Conservation (phyloP, 2,113 vertebrate genomes). For the Nymphicus hollandicus region DNA sequence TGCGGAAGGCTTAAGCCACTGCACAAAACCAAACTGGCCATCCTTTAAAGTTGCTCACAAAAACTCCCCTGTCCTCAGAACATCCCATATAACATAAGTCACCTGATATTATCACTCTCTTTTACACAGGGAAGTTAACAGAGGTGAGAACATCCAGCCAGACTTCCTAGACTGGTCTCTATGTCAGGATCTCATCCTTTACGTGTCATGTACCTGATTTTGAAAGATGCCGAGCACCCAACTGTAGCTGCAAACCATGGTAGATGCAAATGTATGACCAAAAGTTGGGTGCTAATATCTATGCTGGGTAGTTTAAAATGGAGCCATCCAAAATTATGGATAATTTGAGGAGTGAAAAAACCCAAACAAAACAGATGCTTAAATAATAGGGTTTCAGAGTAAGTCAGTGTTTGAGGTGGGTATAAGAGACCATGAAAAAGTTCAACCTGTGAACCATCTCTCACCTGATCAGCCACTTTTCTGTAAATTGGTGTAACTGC, state of each 20-base stretch:
- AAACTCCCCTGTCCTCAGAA: background rate
- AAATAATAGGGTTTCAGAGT: background rate
- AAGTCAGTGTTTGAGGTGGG: background rate
- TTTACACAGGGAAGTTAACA: background rate
- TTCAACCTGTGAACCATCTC: background rate
- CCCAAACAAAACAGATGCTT: background rate
- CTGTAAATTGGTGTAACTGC: background rate
- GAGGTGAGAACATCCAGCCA: background rate
- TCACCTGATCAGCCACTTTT: background rate
- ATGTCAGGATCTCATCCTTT: background rate
- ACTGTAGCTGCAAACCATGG: background rate
- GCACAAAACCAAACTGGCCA: background rate
- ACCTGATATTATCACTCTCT: background rate
- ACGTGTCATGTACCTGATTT: background rate
- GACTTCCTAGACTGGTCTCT: background rate
- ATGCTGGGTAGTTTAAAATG: background rate
- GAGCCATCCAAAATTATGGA: background rate
- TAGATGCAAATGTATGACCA: background rate
- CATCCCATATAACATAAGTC: background rate
- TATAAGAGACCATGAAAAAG: background rate
- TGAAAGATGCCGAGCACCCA: background rate
- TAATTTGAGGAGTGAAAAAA: background rate
- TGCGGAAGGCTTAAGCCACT: background rate
- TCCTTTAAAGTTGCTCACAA: background rate
- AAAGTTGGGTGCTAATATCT: background rate